These are phyloP conservation scores for Diachasma alloeum DNA, from an alignment of 1,140 invertebrate genomes.

Conservation along the genomic window DNA sequence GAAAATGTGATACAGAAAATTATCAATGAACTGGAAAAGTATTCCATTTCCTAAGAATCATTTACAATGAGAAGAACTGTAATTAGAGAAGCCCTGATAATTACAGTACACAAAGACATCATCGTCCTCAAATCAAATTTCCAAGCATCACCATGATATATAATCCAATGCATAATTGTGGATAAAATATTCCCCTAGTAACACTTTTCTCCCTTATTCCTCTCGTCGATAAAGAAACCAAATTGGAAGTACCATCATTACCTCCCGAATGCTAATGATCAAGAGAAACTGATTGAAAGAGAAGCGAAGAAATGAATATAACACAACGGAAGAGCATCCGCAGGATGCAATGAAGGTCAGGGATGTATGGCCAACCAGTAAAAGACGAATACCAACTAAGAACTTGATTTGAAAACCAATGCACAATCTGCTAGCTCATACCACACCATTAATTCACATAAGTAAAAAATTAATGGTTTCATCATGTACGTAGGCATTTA, in stretches of 20 bases:
- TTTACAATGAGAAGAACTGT: no score
- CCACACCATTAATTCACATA: background rate
- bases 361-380: background rate
- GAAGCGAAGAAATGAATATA: background rate
- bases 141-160: no score
- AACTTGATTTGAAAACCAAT: background rate
- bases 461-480: background rate
- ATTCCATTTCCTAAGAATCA: no score
- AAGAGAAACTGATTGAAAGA: background rate
- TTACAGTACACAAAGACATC: no score
- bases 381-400: background rate
- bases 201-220: no score
- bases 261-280: background rate
- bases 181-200: no score
- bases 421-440: background rate
- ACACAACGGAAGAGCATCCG: background rate
- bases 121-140: no score
- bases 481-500: background rate
- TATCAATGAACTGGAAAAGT: no score
- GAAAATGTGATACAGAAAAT: no score
- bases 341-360: conserved; percentile 36
- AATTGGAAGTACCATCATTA: background rate
- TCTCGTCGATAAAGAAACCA: no score
- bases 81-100: no score
- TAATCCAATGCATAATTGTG: no score